Evolutionary conservation across 2,113 vertebrate species (phyloP), one percentile per base, ranked within the genome.

Genomic region (Cinclus mexicanus): DNA sequence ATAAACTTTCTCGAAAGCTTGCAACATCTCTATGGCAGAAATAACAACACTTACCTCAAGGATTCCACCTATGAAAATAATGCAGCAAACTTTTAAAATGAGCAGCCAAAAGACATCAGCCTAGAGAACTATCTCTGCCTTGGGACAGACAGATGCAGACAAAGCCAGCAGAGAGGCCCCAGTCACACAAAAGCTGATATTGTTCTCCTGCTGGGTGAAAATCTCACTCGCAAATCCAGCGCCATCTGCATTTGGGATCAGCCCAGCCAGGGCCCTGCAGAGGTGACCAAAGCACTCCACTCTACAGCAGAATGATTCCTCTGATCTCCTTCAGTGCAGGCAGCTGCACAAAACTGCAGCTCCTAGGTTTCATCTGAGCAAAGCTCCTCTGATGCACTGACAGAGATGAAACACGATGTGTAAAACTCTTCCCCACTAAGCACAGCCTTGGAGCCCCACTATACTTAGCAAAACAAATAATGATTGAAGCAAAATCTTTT

Each of bases 171-270:
- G 64, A 96, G 85, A 94, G 95, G 93, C 88, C 97, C 37, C 75
- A 92, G 91, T 8, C 79, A 78, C 82, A 98, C 98, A 98, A 98
- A 96, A 97, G 95, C 89, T 61, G 88, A 96, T 97, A 97, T 96
- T 98, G 98, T 98, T 97, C 86, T 84, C 89, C 74, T 52, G 79
- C 91, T 79, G 90, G 88, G 91, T 19, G 57, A 95, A 96, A 97
- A 96, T 96, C 90, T 96, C 91, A 76, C 94, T 97, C 98, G 97
- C 95, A 97, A 97, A 97, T 96, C 31, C 11, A 95, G 94, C 23
- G 94, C 92, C 89, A 98, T 98, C 96, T 98, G 97, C 97, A 98
- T 97, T 97, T 94, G 96, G 87, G 92, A 92, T 96, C 93, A 71
- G 69, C 95, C 87, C 92, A 75, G 84, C 53, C 71, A 83, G 3